These are phyloP conservation scores for Tineola bisselliella DNA, from an alignment of 2,888 invertebrate genomes.

Conservation along the genomic window DNA sequence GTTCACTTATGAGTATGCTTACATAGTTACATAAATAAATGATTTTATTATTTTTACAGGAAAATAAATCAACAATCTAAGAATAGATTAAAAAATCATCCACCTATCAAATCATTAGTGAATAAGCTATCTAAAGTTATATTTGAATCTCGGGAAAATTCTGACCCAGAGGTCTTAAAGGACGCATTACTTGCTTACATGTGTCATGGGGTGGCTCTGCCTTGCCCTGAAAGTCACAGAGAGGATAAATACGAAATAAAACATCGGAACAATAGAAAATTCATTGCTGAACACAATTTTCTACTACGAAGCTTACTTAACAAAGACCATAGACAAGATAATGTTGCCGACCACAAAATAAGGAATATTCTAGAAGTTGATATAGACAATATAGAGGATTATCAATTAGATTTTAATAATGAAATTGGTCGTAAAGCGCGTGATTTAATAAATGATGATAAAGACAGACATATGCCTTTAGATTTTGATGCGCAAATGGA, in stretches of 20 bases:
- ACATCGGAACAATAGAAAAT: background rate
- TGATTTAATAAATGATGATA: constrained; percentile 51
- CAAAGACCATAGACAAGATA: background rate
- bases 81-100: constrained; percentile 75
- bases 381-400: constrained; percentile 58
- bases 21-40: too few species aligned
- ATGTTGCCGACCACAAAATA: constrained; percentile 16
- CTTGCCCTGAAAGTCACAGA: constrained; percentile 69
- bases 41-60: constrained; percentile 56
- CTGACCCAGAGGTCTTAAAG: constrained; percentile 76
- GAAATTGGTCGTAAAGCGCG: constrained; percentile 53
- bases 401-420: constrained; percentile 52
- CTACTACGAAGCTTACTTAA: background rate
- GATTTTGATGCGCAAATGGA: constrained; percentile 66
- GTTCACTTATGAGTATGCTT: too few species aligned
- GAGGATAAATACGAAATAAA: background rate
- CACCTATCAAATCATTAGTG: constrained; percentile 77
- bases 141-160: constrained; percentile 73
- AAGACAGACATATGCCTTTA: constrained; percentile 35
- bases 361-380: constrained; percentile 46
- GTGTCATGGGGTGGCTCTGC: constrained; percentile 84
- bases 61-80: constrained; percentile 69
- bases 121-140: constrained; percentile 71
- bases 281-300: background rate
- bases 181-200: constrained; percentile 86